Conservation (phyloP, 2,113 vertebrate genomes). For the Trogon surrucura region DNA sequence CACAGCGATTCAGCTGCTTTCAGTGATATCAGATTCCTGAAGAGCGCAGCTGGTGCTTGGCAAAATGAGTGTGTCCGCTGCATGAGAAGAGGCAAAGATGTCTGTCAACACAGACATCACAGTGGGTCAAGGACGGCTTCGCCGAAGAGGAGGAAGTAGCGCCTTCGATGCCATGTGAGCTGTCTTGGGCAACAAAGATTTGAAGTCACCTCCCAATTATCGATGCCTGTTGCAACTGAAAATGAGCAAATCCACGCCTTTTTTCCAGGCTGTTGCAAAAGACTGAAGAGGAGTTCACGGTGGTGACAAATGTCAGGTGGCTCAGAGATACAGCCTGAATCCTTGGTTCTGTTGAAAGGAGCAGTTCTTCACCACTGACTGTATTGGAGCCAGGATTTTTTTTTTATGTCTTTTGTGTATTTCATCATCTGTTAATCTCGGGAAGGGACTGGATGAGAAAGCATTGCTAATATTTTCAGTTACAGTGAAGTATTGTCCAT, state of each 20-base stretch:
- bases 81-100: rapidly evolving
- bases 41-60: neutral
- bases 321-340: neutral
- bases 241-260: neutral
- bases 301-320: neutral
- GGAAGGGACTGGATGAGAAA: neutral
- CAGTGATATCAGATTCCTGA: neutral
- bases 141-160: neutral
- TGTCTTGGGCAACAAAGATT: neutral
- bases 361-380: neutral
- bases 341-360: neutral
- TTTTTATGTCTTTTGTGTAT: neutral
- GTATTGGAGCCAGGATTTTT: neutral
- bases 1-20: neutral
- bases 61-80: neutral
- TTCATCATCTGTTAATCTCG: neutral
- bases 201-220: neutral
- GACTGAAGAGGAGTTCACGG: neutral
- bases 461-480: neutral
- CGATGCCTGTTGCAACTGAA: neutral
- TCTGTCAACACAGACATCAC: neutral
- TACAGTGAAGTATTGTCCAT: neutral
- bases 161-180: neutral
- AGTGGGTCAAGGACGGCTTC: neutral
- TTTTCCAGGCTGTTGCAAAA: neutral